Evolutionary conservation across 2,888 invertebrate species (phyloP).

Genomic region (Heteromurus nitidus): DNA sequence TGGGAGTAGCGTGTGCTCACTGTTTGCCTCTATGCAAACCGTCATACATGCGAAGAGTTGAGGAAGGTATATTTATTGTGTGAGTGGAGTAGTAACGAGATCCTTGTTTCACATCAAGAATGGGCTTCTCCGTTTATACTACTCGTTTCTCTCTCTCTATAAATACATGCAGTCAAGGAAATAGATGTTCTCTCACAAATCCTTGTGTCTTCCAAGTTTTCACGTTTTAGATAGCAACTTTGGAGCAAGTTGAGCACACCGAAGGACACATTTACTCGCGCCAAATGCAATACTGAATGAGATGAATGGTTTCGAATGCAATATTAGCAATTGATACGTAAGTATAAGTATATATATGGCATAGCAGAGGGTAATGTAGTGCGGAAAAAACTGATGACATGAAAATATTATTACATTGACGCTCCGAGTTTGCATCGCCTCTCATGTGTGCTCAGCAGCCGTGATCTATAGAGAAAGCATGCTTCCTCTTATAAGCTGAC

Average conservation of each 20-base stretch:
- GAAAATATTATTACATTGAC: constrained; percentile 4
- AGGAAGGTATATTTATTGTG: constrained; percentile 31
- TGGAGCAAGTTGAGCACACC: background rate
- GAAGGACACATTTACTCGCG: constrained; percentile 12
- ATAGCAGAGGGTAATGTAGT: background rate
- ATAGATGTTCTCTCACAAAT: background rate
- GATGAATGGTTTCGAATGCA: constrained; percentile 27
- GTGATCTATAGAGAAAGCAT: too few species aligned
- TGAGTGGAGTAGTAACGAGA: constrained; percentile 44
- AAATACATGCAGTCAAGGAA: constrained; percentile 5
- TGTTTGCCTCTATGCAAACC: constrained; percentile 13
- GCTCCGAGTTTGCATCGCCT: too few species aligned
- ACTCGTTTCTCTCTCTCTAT: constrained; percentile 44
- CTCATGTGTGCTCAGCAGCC: too few species aligned
- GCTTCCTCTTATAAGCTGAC: too few species aligned
- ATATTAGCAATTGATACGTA: constrained; percentile 39
- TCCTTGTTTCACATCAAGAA: constrained; percentile 45
- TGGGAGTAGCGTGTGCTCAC: constrained; percentile 5
- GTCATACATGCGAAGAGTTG: background rate
- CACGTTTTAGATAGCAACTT: background rate
- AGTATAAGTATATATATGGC: background rate
- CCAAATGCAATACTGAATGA: constrained; percentile 40
- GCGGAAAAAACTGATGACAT: constrained; percentile 22
- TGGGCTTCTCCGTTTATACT: constrained; percentile 45
- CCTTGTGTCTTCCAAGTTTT: background rate